Evolutionary conservation across 2,888 invertebrate genomes (phyloP).

Genomic region (Periphyllus acericola): DNA sequence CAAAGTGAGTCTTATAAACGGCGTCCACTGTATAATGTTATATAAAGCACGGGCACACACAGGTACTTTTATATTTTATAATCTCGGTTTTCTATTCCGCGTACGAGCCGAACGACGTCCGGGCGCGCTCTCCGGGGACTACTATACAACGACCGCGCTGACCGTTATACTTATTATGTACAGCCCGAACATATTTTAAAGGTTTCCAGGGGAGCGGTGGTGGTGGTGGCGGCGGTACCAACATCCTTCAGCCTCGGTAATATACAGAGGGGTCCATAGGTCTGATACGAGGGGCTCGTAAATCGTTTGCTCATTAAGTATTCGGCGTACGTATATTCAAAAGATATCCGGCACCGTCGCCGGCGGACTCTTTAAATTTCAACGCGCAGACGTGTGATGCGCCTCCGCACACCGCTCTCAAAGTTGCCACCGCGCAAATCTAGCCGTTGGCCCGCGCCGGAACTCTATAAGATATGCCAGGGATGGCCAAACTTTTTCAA

Average conservation of each 20-base stretch:
- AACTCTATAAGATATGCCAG: too few relatives aligned
- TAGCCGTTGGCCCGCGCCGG: background rate
- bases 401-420: background rate
- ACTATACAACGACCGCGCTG: background rate
- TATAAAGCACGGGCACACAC: too few relatives aligned
- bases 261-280: conserved; percentile 7
- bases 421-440: background rate
- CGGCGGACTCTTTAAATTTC: conserved; percentile 56
- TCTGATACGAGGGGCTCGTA: conserved; percentile 51
- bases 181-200: conserved; percentile 32
- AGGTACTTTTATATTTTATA: background rate
- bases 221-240: background rate
- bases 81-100: background rate
- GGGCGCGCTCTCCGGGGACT: conserved; percentile 24
- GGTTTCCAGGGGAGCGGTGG: background rate
- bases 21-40: too few relatives aligned
- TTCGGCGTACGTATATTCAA: conserved; percentile 57
- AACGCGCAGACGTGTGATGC: conserved; percentile 57
- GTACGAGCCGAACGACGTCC: background rate
- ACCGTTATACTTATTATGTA: conserved; percentile 29
- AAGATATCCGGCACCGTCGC: conserved; percentile 52
- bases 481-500: too few relatives aligned
- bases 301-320: conserved; percentile 56
- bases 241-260: conserved; percentile 4
- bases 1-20: too few relatives aligned